Evolutionary conservation across 2,113 vertebrate species (phyloP), one percentile per base, ranked within the genome.

Genomic region (Indicator maculatus): DNA sequence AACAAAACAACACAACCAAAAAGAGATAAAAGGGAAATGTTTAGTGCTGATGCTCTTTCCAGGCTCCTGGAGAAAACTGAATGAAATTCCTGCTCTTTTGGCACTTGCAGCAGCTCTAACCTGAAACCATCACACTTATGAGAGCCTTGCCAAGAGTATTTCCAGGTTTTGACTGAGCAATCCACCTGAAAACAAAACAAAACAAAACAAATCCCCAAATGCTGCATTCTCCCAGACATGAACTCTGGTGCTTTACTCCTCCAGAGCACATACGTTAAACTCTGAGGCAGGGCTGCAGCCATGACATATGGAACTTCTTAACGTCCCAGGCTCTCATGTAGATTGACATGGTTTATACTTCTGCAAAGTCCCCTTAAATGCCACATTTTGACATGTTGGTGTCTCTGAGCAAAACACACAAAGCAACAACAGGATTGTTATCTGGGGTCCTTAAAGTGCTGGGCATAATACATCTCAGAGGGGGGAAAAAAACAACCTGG

Each of bases 61-160:
- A 93, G 66, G 38, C 84, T 52, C 56, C 50, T 41, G 16, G 50
- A 80, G 76, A 87, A 90, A 86, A 86, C 45, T 84, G 66, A 92
- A 93, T 76, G 56, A 92, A 90, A 96, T 89, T 61, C 72, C 14
- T 75, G 16, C 60, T 56, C 38, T 77, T 92, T 45, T 92, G 86
- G 84, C 67, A 79, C 26, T 84, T 64, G 27, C 52, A 52, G 45
- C 8, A 75, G 58, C 69, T 80, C 75, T 83, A 86, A 81, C 14
- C 52, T 89, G 85, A 77, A 86, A 45, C 52, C 10, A 5, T 27
- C 28, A 47, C 1, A 5, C 53, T 28, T 11, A 26, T 73, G 58
- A 89, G 67, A 80, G 41, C 26, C 33, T 69, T 69, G 45, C 31
- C 55, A 82, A 91, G 50, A 95, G 47, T 69, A 66, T 60, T 74